Evolutionary conservation across 2,888 invertebrate genomes (phyloP), one percentile per base, ranked within the genome.

Genomic region (Melitaea athalia): DNA sequence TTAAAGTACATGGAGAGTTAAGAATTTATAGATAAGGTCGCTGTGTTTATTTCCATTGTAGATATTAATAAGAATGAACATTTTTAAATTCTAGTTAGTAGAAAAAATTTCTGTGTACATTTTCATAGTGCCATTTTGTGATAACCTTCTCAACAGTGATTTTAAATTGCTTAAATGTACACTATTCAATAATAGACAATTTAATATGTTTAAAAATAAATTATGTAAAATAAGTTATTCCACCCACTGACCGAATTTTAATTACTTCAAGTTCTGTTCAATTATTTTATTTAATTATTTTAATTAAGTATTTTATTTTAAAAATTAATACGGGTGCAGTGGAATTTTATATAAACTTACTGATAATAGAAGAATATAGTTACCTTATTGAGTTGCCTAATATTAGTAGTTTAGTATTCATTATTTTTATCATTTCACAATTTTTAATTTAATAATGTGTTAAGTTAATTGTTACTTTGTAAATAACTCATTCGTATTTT

Each of bases 101-200:
- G 15, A 11, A 11, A 11, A 5, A 3, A 4, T n/a, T 15, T 42
- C 15, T 42, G 15, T 65, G 17, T 38, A 61, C 53, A 67, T 47
- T 42, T 57, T 67, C 45, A 47, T 24, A 63, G 71, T 71, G 71
- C 71, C 71, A 68, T 71, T 66, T 68, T 71, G 71, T 71, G 68
- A 68, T 68, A 65, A 61, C 31, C 12, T 65, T 64, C 43, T 63
- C 45, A 5, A 68, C 63, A 63, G 63, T 68, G 59, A 60, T 38
- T 68, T 61, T 59, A 67, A 53, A 14, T 24, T 59, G 12, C n/a
- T 5, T 31, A 45, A 11, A 24, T 31, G 11, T n/a, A n/a, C 5
- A 59, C 12, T 64, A 31, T 49, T 17, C 15, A 49, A 47, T 3
- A n/a, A 11, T 38, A 47, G 33, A n/a, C 11, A n/a, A 6, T 14